Percentiles rank a stretch among this genome's conserved stretches.
These are phyloP conservation scores for Halcyon badia DNA, from an alignment of 2,797 vertebrate genomes.

Conservation along the genomic window DNA sequence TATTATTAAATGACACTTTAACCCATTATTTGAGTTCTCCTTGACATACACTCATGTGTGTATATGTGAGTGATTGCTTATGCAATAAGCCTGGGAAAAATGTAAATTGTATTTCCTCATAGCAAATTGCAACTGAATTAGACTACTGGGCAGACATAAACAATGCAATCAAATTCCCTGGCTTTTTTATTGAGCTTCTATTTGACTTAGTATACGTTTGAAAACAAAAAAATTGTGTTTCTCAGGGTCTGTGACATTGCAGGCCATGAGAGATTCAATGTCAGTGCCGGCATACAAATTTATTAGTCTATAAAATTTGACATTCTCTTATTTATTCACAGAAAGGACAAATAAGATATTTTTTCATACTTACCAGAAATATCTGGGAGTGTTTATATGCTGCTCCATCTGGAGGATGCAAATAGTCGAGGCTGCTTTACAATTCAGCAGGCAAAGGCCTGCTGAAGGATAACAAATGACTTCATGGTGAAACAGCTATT, in stretches of 20 bases:
- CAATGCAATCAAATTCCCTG: conserved; percentile 80
- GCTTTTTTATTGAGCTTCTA: conserved; percentile 85
- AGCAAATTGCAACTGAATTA: conserved; percentile 81
- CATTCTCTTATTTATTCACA: conserved; percentile 90
- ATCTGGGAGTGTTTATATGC: conserved; percentile 90
- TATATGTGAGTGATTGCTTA: conserved; percentile 61
- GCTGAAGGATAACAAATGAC: conserved; percentile 99
- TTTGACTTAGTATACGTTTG: conserved; percentile 80
- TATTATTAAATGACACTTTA: conserved; percentile 65
- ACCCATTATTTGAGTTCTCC: conserved; percentile 65
- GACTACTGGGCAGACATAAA: conserved; percentile 81
- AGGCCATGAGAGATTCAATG: conserved; percentile 82
- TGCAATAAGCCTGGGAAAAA: conserved; percentile 77
- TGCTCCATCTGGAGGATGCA: conserved; percentile 96
- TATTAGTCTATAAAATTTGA: conserved; percentile 89
- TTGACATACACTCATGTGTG: conserved; percentile 50
- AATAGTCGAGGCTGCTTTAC: conserved; percentile 95
- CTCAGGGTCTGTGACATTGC: conserved; percentile 81
- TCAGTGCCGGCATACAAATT: conserved; percentile 79
- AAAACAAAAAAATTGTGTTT: conserved; percentile 76
- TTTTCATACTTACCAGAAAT: conserved; percentile 87
- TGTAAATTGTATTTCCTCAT: conserved; percentile 80
- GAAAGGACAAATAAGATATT: conserved; percentile 92
- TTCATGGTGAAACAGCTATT: conserved; percentile 99
- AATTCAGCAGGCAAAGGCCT: conserved; percentile 97